phyloP scores from a whole-genome alignment of 2,797 vertebrate species.

The Gadopsis marmoratus region DNA sequence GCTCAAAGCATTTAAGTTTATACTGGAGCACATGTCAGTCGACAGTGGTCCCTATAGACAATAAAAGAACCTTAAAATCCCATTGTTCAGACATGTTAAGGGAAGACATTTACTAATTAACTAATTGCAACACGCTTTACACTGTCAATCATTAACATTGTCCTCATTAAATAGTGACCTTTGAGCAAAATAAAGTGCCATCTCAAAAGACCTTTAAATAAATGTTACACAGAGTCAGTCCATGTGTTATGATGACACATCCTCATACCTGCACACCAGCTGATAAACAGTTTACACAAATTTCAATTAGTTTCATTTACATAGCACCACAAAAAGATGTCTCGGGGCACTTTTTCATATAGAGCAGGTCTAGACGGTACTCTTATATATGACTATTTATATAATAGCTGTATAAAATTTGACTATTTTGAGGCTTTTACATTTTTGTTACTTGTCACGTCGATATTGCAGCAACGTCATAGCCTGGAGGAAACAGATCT shows the following conservation, averaged over 20 bases:
- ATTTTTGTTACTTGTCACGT: constrained; percentile 13
- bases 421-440: not conserved
- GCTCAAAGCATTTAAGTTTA: not conserved
- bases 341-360: too few species aligned
- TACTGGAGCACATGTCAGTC: not conserved
- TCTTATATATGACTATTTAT: too few species aligned
- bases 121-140: not conserved
- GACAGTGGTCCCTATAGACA: not conserved
- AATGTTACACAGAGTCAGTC: constrained; percentile 7
- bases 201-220: constrained; percentile 25
- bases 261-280: constrained; percentile 17
- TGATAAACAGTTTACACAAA: constrained; percentile 21
- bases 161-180: constrained; percentile 38
- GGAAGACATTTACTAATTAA: constrained; percentile 6
- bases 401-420: too few species aligned
- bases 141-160: constrained; percentile 2
- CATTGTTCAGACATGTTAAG: not conserved
- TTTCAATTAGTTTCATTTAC: too few species aligned
- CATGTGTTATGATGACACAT: constrained; percentile 25
- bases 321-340: too few species aligned
- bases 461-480: constrained; percentile 2
- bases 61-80: not conserved
- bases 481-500: too few species aligned
- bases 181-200: constrained; percentile 22
- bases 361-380: too few species aligned